Evolutionary conservation across 1,140 invertebrate species (phyloP), one percentile per base, ranked within the genome.

Genomic region (Chironomus tepperi): DNA sequence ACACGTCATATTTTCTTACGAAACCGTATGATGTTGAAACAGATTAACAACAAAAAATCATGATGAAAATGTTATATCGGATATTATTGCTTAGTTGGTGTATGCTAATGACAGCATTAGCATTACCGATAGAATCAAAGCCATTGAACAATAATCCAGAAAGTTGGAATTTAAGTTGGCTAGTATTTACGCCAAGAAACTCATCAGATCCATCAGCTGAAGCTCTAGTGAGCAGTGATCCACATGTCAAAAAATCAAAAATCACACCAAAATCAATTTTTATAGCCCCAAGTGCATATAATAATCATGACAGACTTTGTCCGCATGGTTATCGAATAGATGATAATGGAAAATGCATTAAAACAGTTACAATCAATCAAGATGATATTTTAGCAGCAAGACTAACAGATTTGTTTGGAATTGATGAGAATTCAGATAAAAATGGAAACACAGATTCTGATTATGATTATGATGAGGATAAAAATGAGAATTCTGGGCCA

Each of bases 101-200:
- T 70, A 6, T 70, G n/a, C 7, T 70, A 10, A 9, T 21, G 3
- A 19, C 19, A 8, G 9, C 65, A 21, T 18, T 9, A 19, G 16
- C 65, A 19, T 70, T 18, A 18, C 65, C 65, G 19, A 21, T 70
- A 18, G 65, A 70, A 70, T 70, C 65, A 18, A 70, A 70, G 19
- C 65, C 65, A 70, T 70, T 70, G 65, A 70, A 70, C 19, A 70
- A 70, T 70, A 70, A 70, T 70, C 65, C 65, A 8, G 65, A 70
- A 7, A 70, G 16, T 8, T 70, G 65, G 65, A 70, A 70, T 19
- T 19, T 70, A 2, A 70, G 65, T 12, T 70, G 65, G 65, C 16
- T 70, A 7, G 10, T 70, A 18, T 70, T 70, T 21, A 1, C 16
- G 9, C 65, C 65, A 19, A 21, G 16, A 19, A 70, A 70, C 7